Evolutionary conservation across 2,888 invertebrate species (phyloP), one percentile per base, ranked within the genome.

Genomic region (Campaea margaritaria): DNA sequence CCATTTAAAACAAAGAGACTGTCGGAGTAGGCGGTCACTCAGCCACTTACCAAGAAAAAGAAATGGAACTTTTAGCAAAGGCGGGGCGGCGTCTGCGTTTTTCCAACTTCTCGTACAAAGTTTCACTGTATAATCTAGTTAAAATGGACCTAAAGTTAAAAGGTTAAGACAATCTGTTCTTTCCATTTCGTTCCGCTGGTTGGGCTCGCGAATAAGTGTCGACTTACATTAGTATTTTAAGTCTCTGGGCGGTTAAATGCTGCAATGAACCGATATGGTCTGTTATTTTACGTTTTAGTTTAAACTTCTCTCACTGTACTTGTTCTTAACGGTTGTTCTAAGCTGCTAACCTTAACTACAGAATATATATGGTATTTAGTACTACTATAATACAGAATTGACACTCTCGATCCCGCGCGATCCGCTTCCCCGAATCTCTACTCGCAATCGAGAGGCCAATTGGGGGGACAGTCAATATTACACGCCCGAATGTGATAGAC

Each of bases 71-170:
- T 65, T 64, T 62, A 51, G 46, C 41, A 52, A 10, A 8, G 48
- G 43, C 43, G 39, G 58, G 9, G n/a, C n/a, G 51, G 55, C 58
- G 53, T 63, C 60, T 58, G 58, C 52, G 57, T 65, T 68, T 67
- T 65, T 59, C 62, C 63, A 64, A 73, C 67, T 69, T 68, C 64
- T 47, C 44, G 53, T 63, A 67, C 68, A 60, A 72, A 79, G 65
- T 77, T 78, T 78, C 14, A 52, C 59, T 62, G 51, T 55, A 69
- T 64, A 61, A 68, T 69, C 67, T 67, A 64, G 68, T 70, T 73
- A 71, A 66, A 74, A 72, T 68, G 72, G 62, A 64, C 67, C 64
- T 72, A 62, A 72, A 73, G 72, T 74, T 73, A 72, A 74, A 75
- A 75, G 69, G 62, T 62, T 57, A 59, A 67, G 70, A 74, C 73